phyloP scores from a whole-genome alignment of 2,797 vertebrate genomes.

The Simalia tracyae region DNA sequence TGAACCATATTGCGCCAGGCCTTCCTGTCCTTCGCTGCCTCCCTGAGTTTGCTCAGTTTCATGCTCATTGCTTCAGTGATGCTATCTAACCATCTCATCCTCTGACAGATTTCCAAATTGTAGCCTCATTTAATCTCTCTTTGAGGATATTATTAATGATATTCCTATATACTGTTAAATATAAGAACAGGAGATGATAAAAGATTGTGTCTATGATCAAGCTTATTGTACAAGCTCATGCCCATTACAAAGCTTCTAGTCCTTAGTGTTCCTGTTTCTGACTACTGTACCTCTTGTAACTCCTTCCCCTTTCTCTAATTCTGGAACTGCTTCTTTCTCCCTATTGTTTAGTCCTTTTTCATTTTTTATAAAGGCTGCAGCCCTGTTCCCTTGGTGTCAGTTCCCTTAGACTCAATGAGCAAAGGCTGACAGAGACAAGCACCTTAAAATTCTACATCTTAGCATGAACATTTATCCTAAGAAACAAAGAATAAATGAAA shows the following conservation, averaged over 20 bases:
- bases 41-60: too few relatives aligned
- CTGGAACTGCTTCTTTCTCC: background rate
- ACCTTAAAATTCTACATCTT: background rate
- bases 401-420: background rate
- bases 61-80: too few relatives aligned
- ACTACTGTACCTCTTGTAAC: background rate
- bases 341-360: background rate
- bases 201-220: background rate
- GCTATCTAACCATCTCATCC: too few relatives aligned
- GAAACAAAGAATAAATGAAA: background rate
- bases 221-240: background rate
- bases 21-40: too few relatives aligned
- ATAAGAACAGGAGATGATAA: background rate
- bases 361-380: background rate
- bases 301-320: background rate
- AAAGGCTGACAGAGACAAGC: background rate
- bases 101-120: background rate
- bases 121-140: background rate
- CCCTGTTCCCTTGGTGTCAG: background rate
- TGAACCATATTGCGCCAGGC: too few relatives aligned
- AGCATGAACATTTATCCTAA: background rate
- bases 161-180: background rate
- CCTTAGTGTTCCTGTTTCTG: background rate
- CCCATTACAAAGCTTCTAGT: background rate
- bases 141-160: background rate